Percentiles rank a stretch among this genome's conserved stretches.
Conservation (phyloP, 2,888 invertebrate species). For the Spodoptera picta region DNA sequence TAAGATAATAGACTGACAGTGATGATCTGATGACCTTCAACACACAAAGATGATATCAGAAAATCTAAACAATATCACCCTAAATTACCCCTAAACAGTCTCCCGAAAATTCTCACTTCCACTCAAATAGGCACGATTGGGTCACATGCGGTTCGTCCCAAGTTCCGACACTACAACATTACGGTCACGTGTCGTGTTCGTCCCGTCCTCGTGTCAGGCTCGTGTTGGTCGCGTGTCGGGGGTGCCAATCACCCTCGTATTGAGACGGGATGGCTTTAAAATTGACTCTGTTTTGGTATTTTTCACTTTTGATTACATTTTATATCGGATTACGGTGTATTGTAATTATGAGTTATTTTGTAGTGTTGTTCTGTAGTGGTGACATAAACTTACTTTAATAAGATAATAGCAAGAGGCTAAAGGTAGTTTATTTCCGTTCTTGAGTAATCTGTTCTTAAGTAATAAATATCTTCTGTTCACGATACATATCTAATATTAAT, state of each 20-base stretch:
- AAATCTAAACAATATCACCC: conserved; percentile 18
- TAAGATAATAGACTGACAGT: too few relatives aligned
- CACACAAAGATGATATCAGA: not conserved
- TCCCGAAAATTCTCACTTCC: conserved; percentile 69
- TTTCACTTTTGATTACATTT: conserved; percentile 51
- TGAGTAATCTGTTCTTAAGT: too few relatives aligned
- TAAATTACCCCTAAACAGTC: conserved; percentile 43
- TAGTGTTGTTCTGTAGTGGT: conserved; percentile 16
- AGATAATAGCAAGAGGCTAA: not conserved
- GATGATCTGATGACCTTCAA: too few relatives aligned
- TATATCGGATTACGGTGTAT: conserved; percentile 11
- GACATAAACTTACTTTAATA: not conserved
- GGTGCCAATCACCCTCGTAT: conserved; percentile 68
- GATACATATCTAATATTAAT: too few relatives aligned
- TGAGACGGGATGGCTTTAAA: conserved; percentile 63
- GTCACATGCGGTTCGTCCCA: conserved; percentile 65
- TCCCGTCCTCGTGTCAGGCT: conserved; percentile 55
- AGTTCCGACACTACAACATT: conserved; percentile 74
- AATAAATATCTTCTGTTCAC: too few relatives aligned
- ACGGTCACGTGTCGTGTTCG: conserved; percentile 67
- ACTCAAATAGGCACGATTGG: conserved; percentile 72
- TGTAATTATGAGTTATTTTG: conserved; percentile 38
- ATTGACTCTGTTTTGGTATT: conserved; percentile 53
- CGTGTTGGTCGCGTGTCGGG: conserved; percentile 52
- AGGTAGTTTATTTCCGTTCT: too few relatives aligned